These are phyloP conservation scores for Ochotona princeps DNA, from an alignment of 2,113 vertebrate species.

Conservation along the genomic window DNA sequence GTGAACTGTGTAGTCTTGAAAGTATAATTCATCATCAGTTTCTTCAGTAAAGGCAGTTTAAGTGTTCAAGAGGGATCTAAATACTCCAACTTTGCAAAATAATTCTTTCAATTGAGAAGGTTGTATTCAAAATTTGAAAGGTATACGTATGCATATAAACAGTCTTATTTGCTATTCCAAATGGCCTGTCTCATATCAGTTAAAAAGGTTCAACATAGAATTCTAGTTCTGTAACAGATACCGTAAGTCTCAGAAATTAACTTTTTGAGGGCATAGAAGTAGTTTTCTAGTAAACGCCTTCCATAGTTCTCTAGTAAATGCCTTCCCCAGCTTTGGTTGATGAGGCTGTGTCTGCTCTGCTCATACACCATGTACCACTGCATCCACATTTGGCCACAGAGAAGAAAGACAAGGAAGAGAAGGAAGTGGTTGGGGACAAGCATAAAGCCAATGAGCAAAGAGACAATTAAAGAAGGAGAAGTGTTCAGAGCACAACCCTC, in stretches of 20 bases:
- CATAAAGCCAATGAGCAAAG: not conserved
- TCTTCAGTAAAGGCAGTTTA: not conserved
- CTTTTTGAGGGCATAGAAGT: not conserved
- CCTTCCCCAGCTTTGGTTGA: not conserved
- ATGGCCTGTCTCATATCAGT: not conserved
- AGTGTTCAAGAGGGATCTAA: not conserved
- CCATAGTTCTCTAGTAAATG: not conserved
- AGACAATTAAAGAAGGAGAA: not conserved
- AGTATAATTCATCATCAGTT: not conserved
- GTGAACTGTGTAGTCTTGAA: not conserved
- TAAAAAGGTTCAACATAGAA: slow-evolving; percentile 40
- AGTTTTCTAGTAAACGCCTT: not conserved
- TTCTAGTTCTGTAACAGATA: not conserved
- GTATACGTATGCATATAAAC: not conserved
- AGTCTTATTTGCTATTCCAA: not conserved
- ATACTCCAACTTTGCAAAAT: not conserved
- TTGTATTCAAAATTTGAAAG: not conserved
- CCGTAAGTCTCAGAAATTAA: not conserved
- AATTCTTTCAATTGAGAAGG: slow-evolving; percentile 1
- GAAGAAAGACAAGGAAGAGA: not conserved
- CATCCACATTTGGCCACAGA: not conserved
- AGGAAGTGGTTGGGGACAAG: not conserved
- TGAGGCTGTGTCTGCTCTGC: not conserved
- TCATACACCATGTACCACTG: too few relatives aligned
- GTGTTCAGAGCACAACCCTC: not conserved